Base-by-base conservation (phyloP, 2,797 vertebrate genomes). In the Hypotaenidia okinawae region DNA sequence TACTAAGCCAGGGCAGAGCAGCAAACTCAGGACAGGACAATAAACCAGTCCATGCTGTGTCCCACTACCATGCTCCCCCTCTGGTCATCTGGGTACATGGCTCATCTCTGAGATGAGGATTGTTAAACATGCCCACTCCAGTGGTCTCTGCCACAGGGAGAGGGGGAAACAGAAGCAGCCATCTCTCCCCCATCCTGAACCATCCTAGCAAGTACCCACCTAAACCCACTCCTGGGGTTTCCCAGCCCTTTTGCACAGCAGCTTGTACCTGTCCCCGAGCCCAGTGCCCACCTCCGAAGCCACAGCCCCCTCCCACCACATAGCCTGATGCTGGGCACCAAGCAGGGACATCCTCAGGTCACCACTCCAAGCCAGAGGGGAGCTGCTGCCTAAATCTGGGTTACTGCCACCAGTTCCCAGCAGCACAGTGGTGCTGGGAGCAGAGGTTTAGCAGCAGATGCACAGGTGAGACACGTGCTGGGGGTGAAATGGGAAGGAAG, bases 11-110 rank as follows among this genome's bases (percentile, higher is more conserved):
- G 43, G 24, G 58, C 21, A 66, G 69, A 89, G 33, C 78, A 76
- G 47, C 37, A 63, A 69, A 30, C 6, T 17, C 0, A 0, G 25
- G 55, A 54, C 10, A 58, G 59, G 55, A 30, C 2, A 2, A 25
- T 30, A 58, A 84, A 17, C 63, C 23, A 62, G 32, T 45, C 32
- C 4, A 3, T 14, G 11, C 51, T 49, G 12, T 52, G 22, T 41
- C 52, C 83, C n/a, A 28, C 37, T 84, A 62, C 25, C 39, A 18
- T 11, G 30, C 10, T 81, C 19, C 41, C 30, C 2, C 41, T 62
- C 39, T 16, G 12, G 61, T 63, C 47, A 17, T 73, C 27, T 16
- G 51, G 39, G 28, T 22, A 58, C 27, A 23, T 1, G 23, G 21
- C 24, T 85, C 3, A 2, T 37, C 43, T 66, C 55, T 67, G 35